These are phyloP conservation scores for Nasua narica DNA, from an alignment of 2,797 vertebrate genomes.

Conservation along the genomic window DNA sequence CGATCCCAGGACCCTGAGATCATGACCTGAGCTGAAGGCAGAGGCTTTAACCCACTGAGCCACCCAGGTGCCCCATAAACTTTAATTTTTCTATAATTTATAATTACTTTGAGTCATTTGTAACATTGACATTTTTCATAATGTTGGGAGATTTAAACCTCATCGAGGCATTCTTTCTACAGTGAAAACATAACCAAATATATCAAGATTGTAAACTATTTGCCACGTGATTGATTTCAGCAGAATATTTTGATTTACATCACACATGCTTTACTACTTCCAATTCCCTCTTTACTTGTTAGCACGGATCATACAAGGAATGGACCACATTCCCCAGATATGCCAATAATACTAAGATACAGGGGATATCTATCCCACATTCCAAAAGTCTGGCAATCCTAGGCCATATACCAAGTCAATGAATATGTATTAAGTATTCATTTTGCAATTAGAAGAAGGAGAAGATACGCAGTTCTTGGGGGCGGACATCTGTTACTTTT, in stretches of 20 bases:
- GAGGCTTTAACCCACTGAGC: too few relatives aligned
- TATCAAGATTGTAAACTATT: neutral
- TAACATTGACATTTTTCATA: neutral
- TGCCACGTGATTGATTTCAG: neutral
- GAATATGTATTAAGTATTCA: neutral
- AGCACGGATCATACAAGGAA: neutral
- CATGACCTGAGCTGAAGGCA: too few relatives aligned
- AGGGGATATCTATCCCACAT: neutral
- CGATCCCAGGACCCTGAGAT: too few relatives aligned
- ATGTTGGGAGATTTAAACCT: neutral
- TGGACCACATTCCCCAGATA: neutral
- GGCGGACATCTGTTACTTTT: neutral
- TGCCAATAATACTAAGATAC: neutral
- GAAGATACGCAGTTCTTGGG: neutral
- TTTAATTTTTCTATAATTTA: neutral
- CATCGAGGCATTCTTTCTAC: neutral
- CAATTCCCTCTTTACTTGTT: neutral
- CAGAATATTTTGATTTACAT: neutral
- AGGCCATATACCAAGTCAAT: neutral
- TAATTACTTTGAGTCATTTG: neutral
- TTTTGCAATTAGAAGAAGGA: neutral
- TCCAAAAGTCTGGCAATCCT: neutral
- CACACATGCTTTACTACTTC: neutral
- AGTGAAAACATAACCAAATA: neutral
- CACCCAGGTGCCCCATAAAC: neutral